phyloP scores from a whole-genome alignment of 2,888 invertebrate genomes.

The Thera obeliscata region DNA sequence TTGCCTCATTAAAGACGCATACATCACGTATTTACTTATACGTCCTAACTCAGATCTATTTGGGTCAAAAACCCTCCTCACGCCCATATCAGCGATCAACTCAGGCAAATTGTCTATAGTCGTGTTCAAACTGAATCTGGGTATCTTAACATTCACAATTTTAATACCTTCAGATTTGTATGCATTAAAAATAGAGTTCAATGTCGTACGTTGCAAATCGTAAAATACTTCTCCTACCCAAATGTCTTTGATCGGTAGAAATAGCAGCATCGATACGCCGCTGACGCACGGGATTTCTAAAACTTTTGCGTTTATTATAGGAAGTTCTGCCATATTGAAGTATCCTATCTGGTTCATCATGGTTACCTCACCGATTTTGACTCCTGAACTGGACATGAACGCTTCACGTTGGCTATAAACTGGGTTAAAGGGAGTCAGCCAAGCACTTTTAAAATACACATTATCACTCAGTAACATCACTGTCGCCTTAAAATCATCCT shows the following conservation, averaged over 20 bases:
- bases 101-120: constrained; percentile 62
- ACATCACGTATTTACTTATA: constrained; percentile 59
- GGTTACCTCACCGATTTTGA: constrained; percentile 52
- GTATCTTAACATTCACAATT: constrained; percentile 60
- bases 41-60: constrained; percentile 55
- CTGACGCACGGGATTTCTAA: constrained; percentile 59
- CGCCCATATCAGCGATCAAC: constrained; percentile 67
- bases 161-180: constrained; percentile 47
- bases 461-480: constrained; percentile 60
- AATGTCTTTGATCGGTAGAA: constrained; percentile 51
- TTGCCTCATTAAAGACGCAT: constrained; percentile 65
- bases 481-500: constrained; percentile 58
- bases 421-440: constrained; percentile 61
- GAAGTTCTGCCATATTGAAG: constrained; percentile 56
- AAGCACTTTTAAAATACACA: constrained; percentile 59
- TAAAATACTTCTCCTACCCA: constrained; percentile 58
- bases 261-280: constrained; percentile 60
- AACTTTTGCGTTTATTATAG: constrained; percentile 54
- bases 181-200: constrained; percentile 59
- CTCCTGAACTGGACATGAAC: constrained; percentile 43
- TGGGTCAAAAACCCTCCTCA: constrained; percentile 63
- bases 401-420: constrained; percentile 47
- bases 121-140: constrained; percentile 59
- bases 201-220: constrained; percentile 51
- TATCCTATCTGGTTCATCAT: constrained; percentile 66